phyloP scores from a whole-genome alignment of 1,140 invertebrate species.

The Drosophila ogumai region DNA sequence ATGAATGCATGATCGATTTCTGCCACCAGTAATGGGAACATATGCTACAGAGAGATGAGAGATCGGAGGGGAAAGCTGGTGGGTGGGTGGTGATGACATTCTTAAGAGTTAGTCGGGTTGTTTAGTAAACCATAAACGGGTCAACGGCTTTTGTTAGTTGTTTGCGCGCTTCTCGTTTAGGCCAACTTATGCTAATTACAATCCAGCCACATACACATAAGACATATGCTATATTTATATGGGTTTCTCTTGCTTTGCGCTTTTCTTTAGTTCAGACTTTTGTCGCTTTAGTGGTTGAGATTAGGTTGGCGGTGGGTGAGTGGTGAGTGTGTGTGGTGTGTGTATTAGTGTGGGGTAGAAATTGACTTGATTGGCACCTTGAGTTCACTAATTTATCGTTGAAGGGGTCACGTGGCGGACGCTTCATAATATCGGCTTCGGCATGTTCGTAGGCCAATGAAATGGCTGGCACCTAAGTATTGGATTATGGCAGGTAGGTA shows the following conservation, averaged over 20 bases:
- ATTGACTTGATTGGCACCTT: constrained; percentile 90
- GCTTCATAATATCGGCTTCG: constrained; percentile 99
- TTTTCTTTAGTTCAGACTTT: constrained; percentile 45
- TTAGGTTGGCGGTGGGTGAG: constrained; percentile 47
- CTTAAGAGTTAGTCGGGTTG: constrained; percentile 55
- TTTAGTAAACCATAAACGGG: constrained; percentile 62
- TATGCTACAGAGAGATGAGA: constrained; percentile 48
- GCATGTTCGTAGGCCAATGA: constrained; percentile 99
- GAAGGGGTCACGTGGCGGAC: constrained; percentile 98
- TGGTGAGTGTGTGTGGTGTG: constrained; percentile 28
- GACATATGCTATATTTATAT: constrained; percentile 75
- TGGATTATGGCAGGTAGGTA: constrained; percentile 77
- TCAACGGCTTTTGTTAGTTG: constrained; percentile 47
- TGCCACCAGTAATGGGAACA: constrained; percentile 27
- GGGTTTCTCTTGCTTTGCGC: constrained; percentile 51
- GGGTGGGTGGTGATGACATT: constrained; percentile 51
- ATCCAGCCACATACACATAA: constrained; percentile 79
- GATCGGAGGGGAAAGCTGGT: constrained; percentile 14
- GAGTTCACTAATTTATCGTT: constrained; percentile 99
- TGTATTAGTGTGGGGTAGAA: constrained; percentile 59
- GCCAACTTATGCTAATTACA: constrained; percentile 75
- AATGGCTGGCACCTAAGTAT: constrained; percentile 97
- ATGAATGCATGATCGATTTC: constrained; percentile 22
- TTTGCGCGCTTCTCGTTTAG: constrained; percentile 47
- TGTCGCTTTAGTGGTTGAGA: constrained; percentile 54